Evolutionary conservation across 2,113 vertebrate genomes (phyloP).

Genomic region (Morone chrysops): DNA sequence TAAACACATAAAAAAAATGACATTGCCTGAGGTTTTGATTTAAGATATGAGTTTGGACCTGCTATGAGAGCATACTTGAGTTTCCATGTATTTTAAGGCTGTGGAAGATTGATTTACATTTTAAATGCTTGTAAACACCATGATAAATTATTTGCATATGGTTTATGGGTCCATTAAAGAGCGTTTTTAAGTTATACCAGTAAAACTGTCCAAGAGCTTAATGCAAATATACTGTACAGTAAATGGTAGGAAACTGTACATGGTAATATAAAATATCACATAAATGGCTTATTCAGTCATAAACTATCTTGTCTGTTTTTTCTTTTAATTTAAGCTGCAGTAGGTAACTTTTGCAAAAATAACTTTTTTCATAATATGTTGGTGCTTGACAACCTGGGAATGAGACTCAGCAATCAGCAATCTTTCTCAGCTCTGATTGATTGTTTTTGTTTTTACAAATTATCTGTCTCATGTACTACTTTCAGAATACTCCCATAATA

Average conservation of each 20-base stretch:
- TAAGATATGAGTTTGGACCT: constrained; percentile 21
- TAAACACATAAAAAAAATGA: constrained; percentile 11
- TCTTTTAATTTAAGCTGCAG: no score
- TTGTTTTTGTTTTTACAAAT: no score
- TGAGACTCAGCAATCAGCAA: no score
- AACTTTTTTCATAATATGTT: no score
- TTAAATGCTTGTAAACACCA: background rate
- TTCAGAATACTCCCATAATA: background rate
- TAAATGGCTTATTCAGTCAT: background rate
- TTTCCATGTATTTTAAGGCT: constrained; percentile 26
- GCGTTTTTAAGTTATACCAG: background rate
- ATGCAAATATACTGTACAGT: background rate
- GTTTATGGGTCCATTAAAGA: background rate
- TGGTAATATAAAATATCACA: background rate
- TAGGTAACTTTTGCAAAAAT: no score
- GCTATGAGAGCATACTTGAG: background rate
- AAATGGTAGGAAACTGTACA: background rate
- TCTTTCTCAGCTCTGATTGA: no score
- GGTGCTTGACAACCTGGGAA: no score
- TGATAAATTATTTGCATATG: constrained; percentile 11
- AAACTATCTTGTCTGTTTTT: background rate
- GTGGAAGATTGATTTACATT: constrained; percentile 4
- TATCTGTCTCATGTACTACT: no score
- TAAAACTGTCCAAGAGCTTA: background rate
- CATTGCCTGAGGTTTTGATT: constrained; percentile 26